These are phyloP conservation scores for Numenius phaeopus DNA, from an alignment of 2,797 vertebrate species.

Conservation along the genomic window DNA sequence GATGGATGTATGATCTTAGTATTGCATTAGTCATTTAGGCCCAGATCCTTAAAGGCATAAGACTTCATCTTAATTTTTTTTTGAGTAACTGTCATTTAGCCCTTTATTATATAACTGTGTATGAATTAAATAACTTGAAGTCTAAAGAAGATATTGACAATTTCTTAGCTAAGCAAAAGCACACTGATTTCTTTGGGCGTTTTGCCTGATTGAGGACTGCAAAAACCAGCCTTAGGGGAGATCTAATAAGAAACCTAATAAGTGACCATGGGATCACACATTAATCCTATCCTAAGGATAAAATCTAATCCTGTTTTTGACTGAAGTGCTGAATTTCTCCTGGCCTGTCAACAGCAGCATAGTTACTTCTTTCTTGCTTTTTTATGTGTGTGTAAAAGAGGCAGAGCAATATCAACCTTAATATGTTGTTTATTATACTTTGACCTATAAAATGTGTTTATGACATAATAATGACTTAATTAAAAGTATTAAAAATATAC, in stretches of 20 bases:
- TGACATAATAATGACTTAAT: neutral
- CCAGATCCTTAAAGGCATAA: neutral
- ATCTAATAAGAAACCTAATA: slow-evolving; percentile 8
- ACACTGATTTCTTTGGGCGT: neutral
- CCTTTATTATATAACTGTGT: neutral
- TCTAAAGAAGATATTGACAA: neutral
- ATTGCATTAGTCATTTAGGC: slow-evolving; percentile 17
- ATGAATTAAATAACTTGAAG: neutral
- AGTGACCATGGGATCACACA: slow-evolving; percentile 10
- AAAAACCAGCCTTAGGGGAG: neutral
- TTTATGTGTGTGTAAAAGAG: neutral
- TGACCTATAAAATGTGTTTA: neutral
- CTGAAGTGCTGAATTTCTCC: slow-evolving; percentile 22
- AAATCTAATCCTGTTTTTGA: slow-evolving; percentile 35
- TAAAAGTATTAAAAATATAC: neutral
- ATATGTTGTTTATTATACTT: neutral
- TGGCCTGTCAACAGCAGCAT: neutral
- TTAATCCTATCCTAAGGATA: slow-evolving; percentile 37
- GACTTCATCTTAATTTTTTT: neutral
- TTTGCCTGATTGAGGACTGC: neutral
- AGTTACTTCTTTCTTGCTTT: neutral
- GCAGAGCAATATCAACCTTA: neutral
- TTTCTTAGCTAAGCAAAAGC: neutral
- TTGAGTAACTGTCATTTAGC: slow-evolving; percentile 1
- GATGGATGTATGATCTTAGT: neutral